Conservation (phyloP, 2,888 invertebrate species). For the Troilus luridus region DNA sequence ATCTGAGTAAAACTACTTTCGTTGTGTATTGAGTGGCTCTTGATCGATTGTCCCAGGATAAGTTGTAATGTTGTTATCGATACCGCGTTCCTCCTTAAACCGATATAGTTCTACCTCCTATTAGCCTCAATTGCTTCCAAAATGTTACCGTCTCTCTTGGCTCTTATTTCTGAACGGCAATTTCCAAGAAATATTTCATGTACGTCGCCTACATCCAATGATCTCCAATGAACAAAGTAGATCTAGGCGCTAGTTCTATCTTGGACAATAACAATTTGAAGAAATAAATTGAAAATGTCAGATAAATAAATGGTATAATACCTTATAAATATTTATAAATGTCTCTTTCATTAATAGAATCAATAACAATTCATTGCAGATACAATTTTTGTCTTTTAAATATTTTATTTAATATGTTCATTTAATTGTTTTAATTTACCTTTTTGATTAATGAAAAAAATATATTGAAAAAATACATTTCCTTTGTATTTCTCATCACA, state of each 20-base stretch:
- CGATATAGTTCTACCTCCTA: neutral
- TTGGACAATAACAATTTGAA: neutral
- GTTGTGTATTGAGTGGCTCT: neutral
- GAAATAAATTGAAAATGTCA: neutral
- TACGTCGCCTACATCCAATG: neutral
- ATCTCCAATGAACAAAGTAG: neutral
- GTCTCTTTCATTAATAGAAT: neutral
- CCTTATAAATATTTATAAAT: no score
- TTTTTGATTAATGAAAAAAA: no score
- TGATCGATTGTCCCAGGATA: slow-evolving; percentile 3
- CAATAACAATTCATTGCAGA: neutral
- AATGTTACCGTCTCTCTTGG: slow-evolving; percentile 4
- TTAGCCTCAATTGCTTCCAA: neutral
- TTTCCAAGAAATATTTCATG: neutral
- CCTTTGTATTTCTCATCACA: no score
- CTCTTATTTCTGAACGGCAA: neutral
- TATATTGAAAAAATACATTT: no score
- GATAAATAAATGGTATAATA: neutral
- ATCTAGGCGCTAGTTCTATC: neutral
- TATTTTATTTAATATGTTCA: neutral
- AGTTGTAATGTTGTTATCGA: slow-evolving; percentile 10
- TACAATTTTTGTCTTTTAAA: neutral
- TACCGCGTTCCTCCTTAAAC: neutral
- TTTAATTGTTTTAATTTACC: no score
- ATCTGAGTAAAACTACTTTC: slow-evolving; percentile 18